phyloP scores from a whole-genome alignment of 2,888 invertebrate species.

The Hypomecis atomaria region DNA sequence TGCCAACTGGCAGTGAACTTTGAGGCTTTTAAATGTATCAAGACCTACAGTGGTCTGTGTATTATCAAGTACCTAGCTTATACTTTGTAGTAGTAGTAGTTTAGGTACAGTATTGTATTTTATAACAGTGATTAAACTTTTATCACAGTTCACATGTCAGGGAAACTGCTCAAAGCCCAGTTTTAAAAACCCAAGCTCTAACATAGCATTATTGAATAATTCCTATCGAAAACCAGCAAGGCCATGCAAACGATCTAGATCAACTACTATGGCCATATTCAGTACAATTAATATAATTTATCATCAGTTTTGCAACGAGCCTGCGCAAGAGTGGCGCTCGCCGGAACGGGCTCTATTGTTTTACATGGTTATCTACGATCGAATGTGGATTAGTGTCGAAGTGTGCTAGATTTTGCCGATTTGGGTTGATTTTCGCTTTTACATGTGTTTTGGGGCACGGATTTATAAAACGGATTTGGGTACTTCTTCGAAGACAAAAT shows the following conservation, averaged over 20 bases:
- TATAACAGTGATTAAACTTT: too few species aligned
- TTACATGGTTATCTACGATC: constrained; percentile 70
- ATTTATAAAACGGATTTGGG: too few species aligned
- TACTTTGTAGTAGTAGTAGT: too few species aligned
- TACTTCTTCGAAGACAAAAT: too few species aligned
- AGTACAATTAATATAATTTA: constrained; percentile 55
- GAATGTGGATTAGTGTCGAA: constrained; percentile 70
- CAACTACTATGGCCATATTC: constrained; percentile 4
- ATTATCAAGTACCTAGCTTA: too few species aligned
- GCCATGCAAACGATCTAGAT: constrained; percentile 11
- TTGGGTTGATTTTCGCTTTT: constrained; percentile 55
- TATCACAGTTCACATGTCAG: too few species aligned
- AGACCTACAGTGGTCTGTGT: too few species aligned
- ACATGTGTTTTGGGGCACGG: constrained; percentile 33
- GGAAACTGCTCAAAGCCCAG: background rate
- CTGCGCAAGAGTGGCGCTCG: constrained; percentile 57
- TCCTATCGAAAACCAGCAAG: constrained; percentile 1
- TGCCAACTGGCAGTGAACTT: too few species aligned
- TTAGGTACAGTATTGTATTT: too few species aligned
- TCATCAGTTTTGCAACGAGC: constrained; percentile 52
- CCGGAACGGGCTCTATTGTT: constrained; percentile 62
- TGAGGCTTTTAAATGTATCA: too few species aligned
- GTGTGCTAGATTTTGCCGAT: constrained; percentile 34
- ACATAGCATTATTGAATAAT: background rate
- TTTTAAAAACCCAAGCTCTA: background rate